Base-by-base conservation (phyloP, 1,140 invertebrate species). In the Zaprionus tsacasi region DNA sequence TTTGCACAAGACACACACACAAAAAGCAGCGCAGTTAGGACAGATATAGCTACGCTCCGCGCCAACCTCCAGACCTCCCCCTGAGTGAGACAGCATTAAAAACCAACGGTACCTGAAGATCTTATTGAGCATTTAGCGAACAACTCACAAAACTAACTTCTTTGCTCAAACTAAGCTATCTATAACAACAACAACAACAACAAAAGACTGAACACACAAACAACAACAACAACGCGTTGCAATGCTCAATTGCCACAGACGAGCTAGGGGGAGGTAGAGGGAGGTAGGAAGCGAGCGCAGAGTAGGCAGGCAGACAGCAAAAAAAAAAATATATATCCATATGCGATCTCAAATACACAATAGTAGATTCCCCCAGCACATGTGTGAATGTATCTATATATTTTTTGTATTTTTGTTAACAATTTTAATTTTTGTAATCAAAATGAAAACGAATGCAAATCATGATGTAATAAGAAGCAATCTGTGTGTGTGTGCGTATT, bases 41-140 rank as follows among this genome's bases (percentile, higher is more conserved):
- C 63, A 21, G 40, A 38, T 43, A 33, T 38, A 58, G 45, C 57
- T 76, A 67, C 54, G 35, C 35, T 25, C 45, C 21, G 2, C 45
- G 2, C 45, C 45, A 5, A 1, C n/a, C 45, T 71, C 33, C 6
- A 33, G n/a, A 33, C 6, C 7, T 7, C 33, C 10, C 33, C 33
- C 33, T 35, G 33, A 35, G 33, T 6, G 33, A 6, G 81, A 48
- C 61, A 73, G 74, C 58, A 78, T 45, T 45, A 45, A n/a, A 83
- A 79, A 87, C 67, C 67, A 79, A 87, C 67, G 85, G 85, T 89
- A 89, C 83, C 83, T 88, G 85, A 87, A 87, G 80, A 87, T 80
- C 80, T 83, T 64, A 76, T 72, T 81, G 85, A 88, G 83, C 83
- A 88, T 88, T 87, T 87, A 83, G 63, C 75, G 52, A 80, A 33